Percentiles rank a stretch among this genome's conserved stretches.
phyloP scores from a whole-genome alignment of 2,797 vertebrate species.

The Tokudaia tokunoshimensis region DNA sequence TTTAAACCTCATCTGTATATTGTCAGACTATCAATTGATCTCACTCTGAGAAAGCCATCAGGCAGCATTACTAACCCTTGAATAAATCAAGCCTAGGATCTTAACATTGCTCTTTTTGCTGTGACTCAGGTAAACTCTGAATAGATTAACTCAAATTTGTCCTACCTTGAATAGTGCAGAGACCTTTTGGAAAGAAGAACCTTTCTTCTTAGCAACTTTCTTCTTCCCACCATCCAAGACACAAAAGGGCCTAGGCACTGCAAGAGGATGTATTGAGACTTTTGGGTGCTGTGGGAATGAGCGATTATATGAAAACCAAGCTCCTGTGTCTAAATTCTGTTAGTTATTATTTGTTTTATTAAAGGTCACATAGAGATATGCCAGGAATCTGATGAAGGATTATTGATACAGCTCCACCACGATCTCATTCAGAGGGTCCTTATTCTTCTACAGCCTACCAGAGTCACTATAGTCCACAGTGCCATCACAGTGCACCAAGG shows the following conservation, averaged over 20 bases:
- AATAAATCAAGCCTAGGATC: not conserved
- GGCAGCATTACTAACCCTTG: not conserved
- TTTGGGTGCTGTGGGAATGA: not conserved
- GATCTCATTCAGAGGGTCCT: conserved; percentile 92
- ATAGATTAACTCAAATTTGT: not conserved
- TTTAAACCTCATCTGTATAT: not conserved
- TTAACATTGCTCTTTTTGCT: not conserved
- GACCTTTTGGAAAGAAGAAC: conserved; percentile 95
- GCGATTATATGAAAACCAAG: not conserved
- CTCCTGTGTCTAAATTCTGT: not conserved
- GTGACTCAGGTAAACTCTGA: not conserved
- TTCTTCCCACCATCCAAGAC: conserved; percentile 87
- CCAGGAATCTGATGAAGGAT: conserved; percentile 91
- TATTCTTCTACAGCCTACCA: conserved; percentile 93
- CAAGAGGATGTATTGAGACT: not conserved
- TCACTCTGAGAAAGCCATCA: not conserved
- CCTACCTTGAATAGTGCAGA: conserved; percentile 94
- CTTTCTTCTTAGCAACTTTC: conserved; percentile 94
- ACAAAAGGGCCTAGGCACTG: not conserved
- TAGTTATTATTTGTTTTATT: conserved; percentile 83
- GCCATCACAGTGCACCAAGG: conserved; percentile 92
- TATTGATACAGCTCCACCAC: conserved; percentile 93
- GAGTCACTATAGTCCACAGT: conserved; percentile 92
- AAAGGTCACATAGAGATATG: conserved; percentile 87
- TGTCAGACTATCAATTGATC: not conserved